Evolutionary conservation across 2,797 vertebrate genomes (phyloP).

Genomic region (Esox masquinongy): DNA sequence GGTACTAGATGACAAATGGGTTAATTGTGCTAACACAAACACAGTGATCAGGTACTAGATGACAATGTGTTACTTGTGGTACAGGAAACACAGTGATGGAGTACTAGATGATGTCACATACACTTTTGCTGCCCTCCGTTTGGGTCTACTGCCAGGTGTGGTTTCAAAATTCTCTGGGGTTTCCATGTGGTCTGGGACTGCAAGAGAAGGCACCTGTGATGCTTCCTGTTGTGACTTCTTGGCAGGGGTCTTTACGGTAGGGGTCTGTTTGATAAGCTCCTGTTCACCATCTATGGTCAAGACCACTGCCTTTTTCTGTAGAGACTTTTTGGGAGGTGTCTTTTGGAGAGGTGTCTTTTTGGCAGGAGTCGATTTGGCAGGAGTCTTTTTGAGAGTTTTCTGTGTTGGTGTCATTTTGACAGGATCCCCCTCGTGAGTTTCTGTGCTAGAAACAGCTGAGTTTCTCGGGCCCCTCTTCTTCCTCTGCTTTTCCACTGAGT

Average conservation of each 20-base stretch:
- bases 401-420: not conserved
- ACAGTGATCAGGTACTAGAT: not conserved
- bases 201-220: not conserved
- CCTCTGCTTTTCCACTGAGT: not conserved
- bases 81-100: not conserved
- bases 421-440: not conserved
- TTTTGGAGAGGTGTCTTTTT: not conserved
- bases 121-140: not conserved
- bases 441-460: not conserved
- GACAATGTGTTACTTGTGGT: not conserved
- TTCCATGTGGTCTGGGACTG: not conserved
- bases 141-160: not conserved
- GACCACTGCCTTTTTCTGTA: not conserved
- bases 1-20: not conserved
- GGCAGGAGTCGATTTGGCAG: not conserved
- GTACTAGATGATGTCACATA: not conserved
- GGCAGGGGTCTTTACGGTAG: not conserved
- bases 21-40: not conserved
- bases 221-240: not conserved
- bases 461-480: not conserved
- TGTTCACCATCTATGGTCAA: not conserved
- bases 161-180: not conserved
- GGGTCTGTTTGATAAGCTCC: conserved; percentile 3
- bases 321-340: not conserved
- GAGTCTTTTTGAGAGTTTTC: not conserved